Percentiles rank a stretch among this genome's conserved stretches.
Evolutionary conservation across 2,797 vertebrate genomes (phyloP).

Genomic region (Ispidina lecontei): DNA sequence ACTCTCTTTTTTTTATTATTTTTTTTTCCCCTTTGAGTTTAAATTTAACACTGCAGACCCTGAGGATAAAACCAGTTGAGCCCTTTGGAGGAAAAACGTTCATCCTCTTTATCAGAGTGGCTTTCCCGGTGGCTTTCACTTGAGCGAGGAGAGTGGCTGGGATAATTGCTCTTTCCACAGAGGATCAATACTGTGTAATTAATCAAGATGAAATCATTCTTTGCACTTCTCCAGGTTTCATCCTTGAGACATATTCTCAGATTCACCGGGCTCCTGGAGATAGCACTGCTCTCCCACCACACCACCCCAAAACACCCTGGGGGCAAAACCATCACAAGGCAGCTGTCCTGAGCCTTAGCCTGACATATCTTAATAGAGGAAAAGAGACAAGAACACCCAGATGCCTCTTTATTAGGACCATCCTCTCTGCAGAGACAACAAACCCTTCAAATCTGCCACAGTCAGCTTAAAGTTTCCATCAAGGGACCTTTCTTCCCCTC

Average conservation of each 20-base stretch:
- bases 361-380: constrained; percentile 70
- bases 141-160: constrained; percentile 62
- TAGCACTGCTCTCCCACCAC: neutral
- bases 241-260: constrained; percentile 66
- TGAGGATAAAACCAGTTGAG: constrained; percentile 72
- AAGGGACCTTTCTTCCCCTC: neutral
- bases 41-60: constrained; percentile 66
- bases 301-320: constrained; percentile 42
- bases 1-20: neutral
- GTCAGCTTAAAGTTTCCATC: neutral
- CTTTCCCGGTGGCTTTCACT: constrained; percentile 74
- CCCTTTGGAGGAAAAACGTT: constrained; percentile 57
- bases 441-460: constrained; percentile 35
- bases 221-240: constrained; percentile 71
- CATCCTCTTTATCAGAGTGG: constrained; percentile 74
- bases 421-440: constrained; percentile 45
- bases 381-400: constrained; percentile 50
- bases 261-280: constrained; percentile 53
- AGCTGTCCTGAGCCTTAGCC: constrained; percentile 56
- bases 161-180: constrained; percentile 78
- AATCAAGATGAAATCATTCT: constrained; percentile 76
- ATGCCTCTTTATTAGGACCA: constrained; percentile 41
- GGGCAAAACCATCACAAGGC: constrained; percentile 52
- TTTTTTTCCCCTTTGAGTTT: constrained; percentile 45
- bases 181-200: constrained; percentile 77